Evolutionary conservation across 1,140 invertebrate genomes (phyloP).

Genomic region (Bombyx mandarina): DNA sequence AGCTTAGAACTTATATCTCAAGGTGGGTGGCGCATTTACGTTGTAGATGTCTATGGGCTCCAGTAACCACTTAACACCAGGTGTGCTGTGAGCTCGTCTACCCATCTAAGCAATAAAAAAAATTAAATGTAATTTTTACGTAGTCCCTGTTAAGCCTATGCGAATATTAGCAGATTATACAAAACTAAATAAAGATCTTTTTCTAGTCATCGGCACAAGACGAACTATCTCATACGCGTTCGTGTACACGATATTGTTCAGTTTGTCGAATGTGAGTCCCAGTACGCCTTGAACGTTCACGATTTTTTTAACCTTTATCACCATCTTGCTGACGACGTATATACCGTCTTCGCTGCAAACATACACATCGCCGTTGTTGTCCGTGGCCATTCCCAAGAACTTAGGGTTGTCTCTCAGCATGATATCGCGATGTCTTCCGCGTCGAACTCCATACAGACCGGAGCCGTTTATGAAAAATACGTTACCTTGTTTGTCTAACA

Average conservation of each 20-base stretch:
- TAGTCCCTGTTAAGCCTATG: no score
- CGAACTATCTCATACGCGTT: constrained; percentile 32
- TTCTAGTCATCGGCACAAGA: constrained; percentile 2
- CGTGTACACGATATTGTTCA: constrained; percentile 50
- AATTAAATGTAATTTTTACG: no score
- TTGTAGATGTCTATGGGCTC: no score
- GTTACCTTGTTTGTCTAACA: constrained; percentile 41
- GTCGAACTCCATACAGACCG: constrained; percentile 45
- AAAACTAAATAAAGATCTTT: not conserved
- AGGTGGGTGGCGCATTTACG: no score
- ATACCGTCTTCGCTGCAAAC: constrained; percentile 48
- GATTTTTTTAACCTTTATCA: constrained; percentile 25
- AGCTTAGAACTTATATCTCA: no score
- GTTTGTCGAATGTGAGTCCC: constrained; percentile 45
- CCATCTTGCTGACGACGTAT: constrained; percentile 37
- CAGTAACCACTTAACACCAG: no score
- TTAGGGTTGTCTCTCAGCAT: constrained; percentile 34
- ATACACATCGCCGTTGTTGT: constrained; percentile 36
- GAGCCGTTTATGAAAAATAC: constrained; percentile 48
- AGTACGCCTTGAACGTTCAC: constrained; percentile 38
- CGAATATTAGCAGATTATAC: no score
- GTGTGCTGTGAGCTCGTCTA: no score
- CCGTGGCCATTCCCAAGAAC: constrained; percentile 38
- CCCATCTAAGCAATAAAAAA: no score
- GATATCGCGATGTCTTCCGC: constrained; percentile 18